These are phyloP conservation scores for Brachyptera putata DNA, from an alignment of 2,888 invertebrate genomes.

Conservation along the genomic window DNA sequence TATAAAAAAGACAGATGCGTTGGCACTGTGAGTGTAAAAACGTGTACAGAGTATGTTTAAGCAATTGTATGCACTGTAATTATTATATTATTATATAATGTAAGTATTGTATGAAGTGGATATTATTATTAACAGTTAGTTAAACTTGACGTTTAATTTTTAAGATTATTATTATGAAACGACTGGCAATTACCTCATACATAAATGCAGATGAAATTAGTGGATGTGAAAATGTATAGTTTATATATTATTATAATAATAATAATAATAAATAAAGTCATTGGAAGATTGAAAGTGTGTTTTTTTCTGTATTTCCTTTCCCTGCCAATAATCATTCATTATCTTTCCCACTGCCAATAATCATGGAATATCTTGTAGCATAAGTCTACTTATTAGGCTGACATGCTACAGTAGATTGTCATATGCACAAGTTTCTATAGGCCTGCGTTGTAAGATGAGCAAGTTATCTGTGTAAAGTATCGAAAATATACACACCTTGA, in stretches of 20 bases:
- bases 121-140: not conserved
- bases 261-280: constrained; percentile 5
- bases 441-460: too few relatives aligned
- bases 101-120: constrained; percentile 3
- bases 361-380: too few relatives aligned
- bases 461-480: too few relatives aligned
- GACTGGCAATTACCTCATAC: not conserved
- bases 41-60: not conserved
- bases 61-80: constrained; percentile 5
- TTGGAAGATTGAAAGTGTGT: not conserved
- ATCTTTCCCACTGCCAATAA: too few relatives aligned
- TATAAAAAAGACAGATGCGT: not conserved
- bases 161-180: not conserved
- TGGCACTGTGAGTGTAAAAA: constrained; percentile 3
- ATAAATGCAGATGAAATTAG: not conserved
- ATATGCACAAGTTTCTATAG: too few relatives aligned
- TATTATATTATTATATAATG: constrained; percentile 5
- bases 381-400: too few relatives aligned
- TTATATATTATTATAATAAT: constrained; percentile 10
- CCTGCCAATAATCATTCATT: too few relatives aligned
- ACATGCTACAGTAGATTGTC: too few relatives aligned
- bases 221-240: not conserved
- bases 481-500: too few relatives aligned
- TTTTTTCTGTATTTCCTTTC: not conserved
- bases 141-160: not conserved